Conservation (phyloP, 2,113 vertebrate species). For the Probosciger aterrimus region DNA sequence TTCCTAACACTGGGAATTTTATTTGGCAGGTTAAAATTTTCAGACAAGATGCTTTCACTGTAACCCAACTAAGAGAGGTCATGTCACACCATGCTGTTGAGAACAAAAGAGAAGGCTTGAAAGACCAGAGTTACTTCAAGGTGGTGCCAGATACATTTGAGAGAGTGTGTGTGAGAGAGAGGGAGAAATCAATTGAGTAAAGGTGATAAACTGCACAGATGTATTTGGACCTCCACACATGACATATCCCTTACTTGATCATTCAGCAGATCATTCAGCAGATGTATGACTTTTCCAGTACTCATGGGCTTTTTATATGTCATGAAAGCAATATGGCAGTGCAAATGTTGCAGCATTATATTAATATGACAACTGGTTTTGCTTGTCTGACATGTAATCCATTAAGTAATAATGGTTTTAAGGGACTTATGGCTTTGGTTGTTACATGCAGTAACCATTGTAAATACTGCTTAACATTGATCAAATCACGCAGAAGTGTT, state of each 20-base stretch:
- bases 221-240: neutral
- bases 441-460: neutral
- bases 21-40: neutral
- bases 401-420: neutral
- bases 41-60: neutral
- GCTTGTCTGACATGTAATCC: neutral
- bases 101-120: neutral
- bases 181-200: neutral
- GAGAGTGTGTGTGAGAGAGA: neutral
- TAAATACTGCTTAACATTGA: neutral
- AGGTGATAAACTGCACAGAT: neutral
- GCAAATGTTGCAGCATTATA: neutral
- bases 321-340: neutral
- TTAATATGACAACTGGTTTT: neutral
- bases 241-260: neutral
- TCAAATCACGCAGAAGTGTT: neutral
- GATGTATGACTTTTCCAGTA: neutral
- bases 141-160: neutral
- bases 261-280: neutral
- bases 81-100: fast-evolving
- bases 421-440: neutral
- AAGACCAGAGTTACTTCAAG: neutral
- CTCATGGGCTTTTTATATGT: neutral
- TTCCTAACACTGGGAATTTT: neutral
- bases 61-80: neutral